These are phyloP conservation scores for Ephydatia muelleri DNA, from an alignment of 37 sponge, comb jelly and placozoan genomes.

Conservation along the genomic window DNA sequence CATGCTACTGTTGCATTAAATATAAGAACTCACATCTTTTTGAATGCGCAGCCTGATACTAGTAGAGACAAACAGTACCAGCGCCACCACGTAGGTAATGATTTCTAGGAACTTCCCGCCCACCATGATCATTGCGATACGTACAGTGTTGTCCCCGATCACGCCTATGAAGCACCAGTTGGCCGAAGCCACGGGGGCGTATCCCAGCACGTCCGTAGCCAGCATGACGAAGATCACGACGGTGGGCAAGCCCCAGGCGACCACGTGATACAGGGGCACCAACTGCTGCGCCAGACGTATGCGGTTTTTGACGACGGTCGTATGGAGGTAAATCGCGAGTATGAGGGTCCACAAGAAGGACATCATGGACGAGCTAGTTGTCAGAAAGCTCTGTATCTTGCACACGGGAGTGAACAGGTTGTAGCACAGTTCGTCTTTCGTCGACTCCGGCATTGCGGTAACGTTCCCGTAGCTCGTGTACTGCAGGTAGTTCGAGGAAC, in stretches of 20 bases:
- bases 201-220: constrained; percentile 30
- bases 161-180: constrained; percentile 61
- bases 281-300: constrained; percentile 14
- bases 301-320: constrained; percentile 13
- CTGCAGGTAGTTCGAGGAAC: constrained; percentile 20
- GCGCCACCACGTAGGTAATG: constrained; percentile 21
- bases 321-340: constrained; percentile 60
- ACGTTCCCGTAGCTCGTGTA: constrained; percentile 7
- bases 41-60: background rate
- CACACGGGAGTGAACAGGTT: constrained; percentile 26
- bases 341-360: constrained; percentile 76
- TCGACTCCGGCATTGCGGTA: background rate
- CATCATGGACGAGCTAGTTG: constrained; percentile 60
- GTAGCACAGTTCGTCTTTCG: background rate
- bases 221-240: constrained; percentile 20
- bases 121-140: constrained; percentile 14
- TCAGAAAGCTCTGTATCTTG: constrained; percentile 60
- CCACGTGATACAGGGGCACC: constrained; percentile 56
- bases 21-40: background rate
- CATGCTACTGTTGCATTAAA: background rate
- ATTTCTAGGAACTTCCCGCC: constrained; percentile 47
- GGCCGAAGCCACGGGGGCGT: constrained; percentile 29
- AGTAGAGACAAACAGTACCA: constrained; percentile 33
- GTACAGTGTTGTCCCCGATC: background rate
- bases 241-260: constrained; percentile 59